Percentiles rank a stretch among this genome's conserved stretches.
Evolutionary conservation across 2,888 invertebrate species (phyloP).

Genomic region (Athalia rosae): DNA sequence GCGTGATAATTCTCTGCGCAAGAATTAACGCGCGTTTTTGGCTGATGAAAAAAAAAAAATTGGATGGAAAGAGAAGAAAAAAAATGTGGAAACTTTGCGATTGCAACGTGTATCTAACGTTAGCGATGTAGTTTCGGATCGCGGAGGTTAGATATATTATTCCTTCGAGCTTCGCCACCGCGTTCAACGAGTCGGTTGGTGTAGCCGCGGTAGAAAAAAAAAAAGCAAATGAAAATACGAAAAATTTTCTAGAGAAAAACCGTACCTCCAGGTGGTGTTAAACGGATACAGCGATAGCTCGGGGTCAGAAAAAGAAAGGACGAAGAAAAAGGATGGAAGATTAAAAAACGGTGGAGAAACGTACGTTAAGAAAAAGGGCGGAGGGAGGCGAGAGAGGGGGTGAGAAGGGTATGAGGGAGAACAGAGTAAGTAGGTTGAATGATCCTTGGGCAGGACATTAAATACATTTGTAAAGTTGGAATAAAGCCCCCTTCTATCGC

Average conservation of each 20-base stretch:
- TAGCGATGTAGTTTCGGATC: conserved; percentile 9
- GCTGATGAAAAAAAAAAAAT: not conserved
- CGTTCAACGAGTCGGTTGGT: conserved; percentile 5
- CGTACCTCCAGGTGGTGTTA: no score
- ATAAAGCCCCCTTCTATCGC: conserved; percentile 18
- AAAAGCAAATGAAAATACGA: not conserved
- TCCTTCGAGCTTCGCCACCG: not conserved
- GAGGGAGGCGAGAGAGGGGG: not conserved
- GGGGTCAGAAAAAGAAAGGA: no score
- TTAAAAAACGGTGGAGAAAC: not conserved
- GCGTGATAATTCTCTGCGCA: no score
- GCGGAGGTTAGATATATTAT: not conserved
- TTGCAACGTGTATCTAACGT: not conserved
- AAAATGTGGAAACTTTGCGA: not conserved
- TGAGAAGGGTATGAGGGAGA: not conserved
- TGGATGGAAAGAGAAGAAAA: not conserved
- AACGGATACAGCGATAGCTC: no score
- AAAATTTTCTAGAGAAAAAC: no score
- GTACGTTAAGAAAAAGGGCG: not conserved
- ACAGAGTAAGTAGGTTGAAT: not conserved
- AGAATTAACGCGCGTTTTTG: no score
- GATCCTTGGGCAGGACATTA: conserved; percentile 37
- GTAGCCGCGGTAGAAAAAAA: not conserved
- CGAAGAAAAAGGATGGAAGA: no score
- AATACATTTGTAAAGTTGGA: conserved; percentile 40